Evolutionary conservation across 2,888 invertebrate species (phyloP), one percentile per base, ranked within the genome.

Genomic region (Cabera pusaria): DNA sequence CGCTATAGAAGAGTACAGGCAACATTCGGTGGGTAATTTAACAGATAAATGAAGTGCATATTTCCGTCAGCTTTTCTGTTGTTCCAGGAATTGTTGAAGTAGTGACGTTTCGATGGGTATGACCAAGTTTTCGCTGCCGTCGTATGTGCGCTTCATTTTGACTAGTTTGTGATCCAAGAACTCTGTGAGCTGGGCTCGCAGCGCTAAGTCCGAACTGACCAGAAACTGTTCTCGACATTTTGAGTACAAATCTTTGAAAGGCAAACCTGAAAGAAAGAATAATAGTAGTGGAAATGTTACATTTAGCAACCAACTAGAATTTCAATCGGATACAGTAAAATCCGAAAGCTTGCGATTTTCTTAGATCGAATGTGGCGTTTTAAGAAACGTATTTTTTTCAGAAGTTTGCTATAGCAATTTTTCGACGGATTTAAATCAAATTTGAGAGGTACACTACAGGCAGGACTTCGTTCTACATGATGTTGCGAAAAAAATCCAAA

Each of bases 151-250:
- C 66, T 94, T 95, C 36, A 92, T 92, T 73, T 93, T 95, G 2
- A 98, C 93, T 57, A 99, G 90, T 73, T 97, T 96, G 76, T 99
- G 99, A 81, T 99, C 98, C 27, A 96, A 87, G 80, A 98, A 99
- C 83, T 99, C 99, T 0, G 96, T 97, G 1, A 99, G 90, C 64
- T 98, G 97, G 2, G 97, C 95, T 52, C 97, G 92, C 40, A 99
- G 80, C 0, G 97, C 97, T 34, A 96, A 90, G 78, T 99, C 98
- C 0, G 97, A 96, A 72, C 97, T 98, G 0, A 97, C 98, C 18
- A 98, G 88, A 78, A 98, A 98, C 8, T 93, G 92, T 77, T 98
- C 97, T 20, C 98, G 91, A 59, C 96, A 95, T 51, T 93, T 90
- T 48, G 93, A 92, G 75, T 98, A 98, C 14, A 97, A 78, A 56